Conservation (phyloP, 2,888 invertebrate species). For the Seira ritae region DNA sequence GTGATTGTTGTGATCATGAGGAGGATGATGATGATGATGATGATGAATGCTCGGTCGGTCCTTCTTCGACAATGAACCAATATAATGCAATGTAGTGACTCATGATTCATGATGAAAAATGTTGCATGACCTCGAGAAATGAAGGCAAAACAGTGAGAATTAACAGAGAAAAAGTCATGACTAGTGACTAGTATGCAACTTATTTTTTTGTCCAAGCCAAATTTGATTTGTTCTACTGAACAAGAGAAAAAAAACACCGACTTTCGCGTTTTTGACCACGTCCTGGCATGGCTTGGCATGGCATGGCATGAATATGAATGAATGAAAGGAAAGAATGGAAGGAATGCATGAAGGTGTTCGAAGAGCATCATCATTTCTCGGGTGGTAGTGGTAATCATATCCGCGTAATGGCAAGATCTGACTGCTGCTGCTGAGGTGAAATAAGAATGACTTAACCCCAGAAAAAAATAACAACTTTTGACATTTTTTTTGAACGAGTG, state of each 20-base stretch:
- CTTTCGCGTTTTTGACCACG: neutral
- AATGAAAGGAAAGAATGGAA: neutral
- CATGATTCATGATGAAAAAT: neutral
- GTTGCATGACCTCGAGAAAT: conserved; percentile 51
- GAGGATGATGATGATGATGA: neutral
- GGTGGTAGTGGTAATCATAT: neutral
- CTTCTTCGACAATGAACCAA: neutral
- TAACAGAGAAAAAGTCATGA: neutral
- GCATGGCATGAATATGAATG: too few relatives aligned
- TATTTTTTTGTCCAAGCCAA: neutral
- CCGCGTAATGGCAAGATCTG: too few relatives aligned
- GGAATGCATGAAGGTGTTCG: neutral
- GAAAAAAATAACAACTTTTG: too few relatives aligned
- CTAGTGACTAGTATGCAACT: too few relatives aligned
- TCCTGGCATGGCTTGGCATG: too few relatives aligned
- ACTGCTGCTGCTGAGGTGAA: too few relatives aligned
- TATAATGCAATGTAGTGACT: neutral
- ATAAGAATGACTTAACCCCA: too few relatives aligned
- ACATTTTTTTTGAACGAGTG: too few relatives aligned
- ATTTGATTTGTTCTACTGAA: neutral
- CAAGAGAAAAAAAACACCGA: neutral
- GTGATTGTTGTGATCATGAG: too few relatives aligned
- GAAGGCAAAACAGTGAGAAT: conserved; percentile 17
- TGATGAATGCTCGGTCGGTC: too few relatives aligned
- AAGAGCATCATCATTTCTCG: neutral